These are phyloP conservation scores for Cervus canadensis DNA, from an alignment of 2,113 vertebrate species.

Conservation along the genomic window DNA sequence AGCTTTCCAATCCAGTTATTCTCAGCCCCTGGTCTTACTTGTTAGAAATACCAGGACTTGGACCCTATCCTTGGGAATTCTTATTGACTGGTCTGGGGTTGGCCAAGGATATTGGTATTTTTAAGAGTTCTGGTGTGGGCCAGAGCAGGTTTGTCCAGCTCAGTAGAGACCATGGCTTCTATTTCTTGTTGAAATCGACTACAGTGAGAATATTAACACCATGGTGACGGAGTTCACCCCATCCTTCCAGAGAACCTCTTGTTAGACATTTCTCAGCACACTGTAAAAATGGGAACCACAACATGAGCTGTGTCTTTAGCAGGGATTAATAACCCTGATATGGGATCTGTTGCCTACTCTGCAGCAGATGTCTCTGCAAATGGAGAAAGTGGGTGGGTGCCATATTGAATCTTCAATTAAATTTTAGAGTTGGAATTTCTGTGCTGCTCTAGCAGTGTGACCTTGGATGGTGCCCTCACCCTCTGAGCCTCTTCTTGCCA, in stretches of 20 bases:
- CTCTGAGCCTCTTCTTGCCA: not conserved
- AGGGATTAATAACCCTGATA: not conserved
- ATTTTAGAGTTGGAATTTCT: not conserved
- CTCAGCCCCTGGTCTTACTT: not conserved
- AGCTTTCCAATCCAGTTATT: not conserved
- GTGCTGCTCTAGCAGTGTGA: not conserved
- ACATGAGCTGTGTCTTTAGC: not conserved
- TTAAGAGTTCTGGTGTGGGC: not conserved
- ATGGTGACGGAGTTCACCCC: not conserved
- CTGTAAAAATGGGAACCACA: not conserved
- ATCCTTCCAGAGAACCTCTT: not conserved
- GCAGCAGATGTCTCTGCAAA: not conserved
- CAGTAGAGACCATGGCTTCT: fast-evolving
- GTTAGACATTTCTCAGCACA: not conserved
- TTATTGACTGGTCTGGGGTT: not conserved
- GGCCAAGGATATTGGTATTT: not conserved
- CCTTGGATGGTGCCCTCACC: not conserved
- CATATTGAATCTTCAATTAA: not conserved
- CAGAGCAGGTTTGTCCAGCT: too few species aligned
- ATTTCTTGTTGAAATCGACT: not conserved
- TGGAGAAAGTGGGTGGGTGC: not conserved
- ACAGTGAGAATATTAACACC: not conserved
- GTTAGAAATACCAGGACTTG: not conserved
- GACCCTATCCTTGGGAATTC: not conserved
- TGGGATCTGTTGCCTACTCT: not conserved